Percentiles rank a stretch among this genome's conserved stretches.
Conservation (phyloP, 2,113 vertebrate genomes). For the Otis tarda region DNA sequence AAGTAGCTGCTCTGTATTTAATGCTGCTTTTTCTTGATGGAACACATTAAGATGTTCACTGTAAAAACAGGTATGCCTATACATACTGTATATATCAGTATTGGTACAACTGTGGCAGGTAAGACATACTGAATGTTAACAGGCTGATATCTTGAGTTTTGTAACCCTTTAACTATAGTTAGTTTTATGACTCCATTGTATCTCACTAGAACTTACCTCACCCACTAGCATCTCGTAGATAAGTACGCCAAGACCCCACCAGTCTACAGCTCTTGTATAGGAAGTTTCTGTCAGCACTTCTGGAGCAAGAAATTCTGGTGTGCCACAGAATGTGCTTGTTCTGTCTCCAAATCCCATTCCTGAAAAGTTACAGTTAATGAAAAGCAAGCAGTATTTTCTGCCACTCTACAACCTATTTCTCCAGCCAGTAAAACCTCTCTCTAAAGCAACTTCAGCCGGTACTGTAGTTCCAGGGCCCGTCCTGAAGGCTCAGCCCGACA, state of each 20-base stretch:
- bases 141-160: not conserved
- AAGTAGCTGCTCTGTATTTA: not conserved
- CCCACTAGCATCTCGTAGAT: constrained; percentile 99
- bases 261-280: constrained; percentile 96
- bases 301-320: constrained; percentile 96
- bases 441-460: not conserved
- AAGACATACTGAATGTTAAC: not conserved
- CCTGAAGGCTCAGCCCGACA: not conserved
- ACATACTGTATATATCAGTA: too few relatives aligned
- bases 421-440: not conserved
- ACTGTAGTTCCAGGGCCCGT: not conserved
- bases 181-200: not conserved
- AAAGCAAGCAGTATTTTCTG: not conserved
- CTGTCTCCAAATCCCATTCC: constrained; percentile 98
- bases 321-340: constrained; percentile 98
- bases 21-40: not conserved
- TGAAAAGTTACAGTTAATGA: constrained; percentile 66
- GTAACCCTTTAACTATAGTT: not conserved
- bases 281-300: constrained; percentile 98
- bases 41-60: not conserved
- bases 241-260: constrained; percentile 98
- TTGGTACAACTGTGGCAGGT: too few relatives aligned
- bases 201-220: constrained; percentile 82
- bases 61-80: not conserved
- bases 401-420: not conserved